Conservation (phyloP, 35 echinoderm and acorn worm genomes). For the Apostichopus californicus region DNA sequence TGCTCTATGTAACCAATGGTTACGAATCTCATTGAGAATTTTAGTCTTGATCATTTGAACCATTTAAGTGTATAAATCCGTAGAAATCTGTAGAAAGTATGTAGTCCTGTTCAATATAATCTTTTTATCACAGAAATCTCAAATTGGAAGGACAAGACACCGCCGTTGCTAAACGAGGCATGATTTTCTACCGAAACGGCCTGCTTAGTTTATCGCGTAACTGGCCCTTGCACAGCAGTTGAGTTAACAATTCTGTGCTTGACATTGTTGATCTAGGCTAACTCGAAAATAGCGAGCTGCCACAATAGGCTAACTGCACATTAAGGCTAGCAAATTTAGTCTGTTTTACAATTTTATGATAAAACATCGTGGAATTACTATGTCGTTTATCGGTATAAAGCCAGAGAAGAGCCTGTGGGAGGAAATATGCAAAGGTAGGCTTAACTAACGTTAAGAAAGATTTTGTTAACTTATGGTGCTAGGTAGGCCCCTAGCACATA, state of each 20-base stretch:
- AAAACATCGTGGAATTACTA: background rate
- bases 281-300: background rate
- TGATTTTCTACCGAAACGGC: background rate
- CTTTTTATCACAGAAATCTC: too few relatives aligned
- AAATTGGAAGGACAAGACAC: too few relatives aligned
- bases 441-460: too few relatives aligned
- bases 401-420: conserved; percentile 59
- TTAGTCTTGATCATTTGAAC: too few relatives aligned
- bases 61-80: too few relatives aligned
- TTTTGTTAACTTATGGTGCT: too few relatives aligned
- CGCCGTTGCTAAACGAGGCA: too few relatives aligned
- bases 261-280: background rate
- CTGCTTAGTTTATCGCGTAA: background rate
- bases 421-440: conserved; percentile 66
- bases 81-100: too few relatives aligned
- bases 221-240: background rate
- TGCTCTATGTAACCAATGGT: conserved; percentile 10
- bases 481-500: too few relatives aligned
- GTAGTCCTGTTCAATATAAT: too few relatives aligned
- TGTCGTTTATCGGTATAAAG: conserved; percentile 55
- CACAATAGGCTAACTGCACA: background rate
- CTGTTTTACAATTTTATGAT: too few relatives aligned
- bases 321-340: background rate
- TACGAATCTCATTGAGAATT: background rate
- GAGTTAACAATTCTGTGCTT: background rate